Base-by-base conservation (phyloP, 2,888 invertebrate species). In the Autographa gamma region DNA sequence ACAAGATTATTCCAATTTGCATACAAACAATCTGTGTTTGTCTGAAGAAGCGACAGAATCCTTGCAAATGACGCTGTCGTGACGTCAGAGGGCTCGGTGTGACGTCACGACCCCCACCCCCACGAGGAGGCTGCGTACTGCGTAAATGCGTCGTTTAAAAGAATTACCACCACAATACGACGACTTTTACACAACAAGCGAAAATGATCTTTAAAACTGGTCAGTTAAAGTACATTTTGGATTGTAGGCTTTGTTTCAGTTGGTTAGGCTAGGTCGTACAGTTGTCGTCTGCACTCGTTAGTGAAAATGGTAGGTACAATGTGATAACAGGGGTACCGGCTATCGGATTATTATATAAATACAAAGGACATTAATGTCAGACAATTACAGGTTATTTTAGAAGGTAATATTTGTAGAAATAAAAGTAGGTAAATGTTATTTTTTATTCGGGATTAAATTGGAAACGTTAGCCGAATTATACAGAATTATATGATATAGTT, bases 111-210 rank as follows among this genome's bases (percentile, higher is more conserved):
- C 65, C 68, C 69, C 43, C 19, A 69, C 63, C 31, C 69, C 68
- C 64, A 54, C 60, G 67, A 43, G 69, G 58, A 59, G 71, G 74
- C 71, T 85, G 86, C 86, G 87, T 89, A 86, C 84, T 88, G 88
- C 89, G 90, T 88, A 90, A 85, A 82, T 89, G 83, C 85, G 85
- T 82, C 70, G 77, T 73, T 71, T 66, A 62, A 73, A 73, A 78
- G 66, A 63, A 67, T 66, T 52, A 61, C 58, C 56, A 66, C 77
- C 56, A 66, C 77, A 76, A 38, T 66, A 13, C n/a, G 38, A 76
- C 14, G 41, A 63, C 34, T 43, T 11, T 48, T 5, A 58, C 3
- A 9, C 11, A 2, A 5, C 41, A 63, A 56, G 16, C 34, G 3
- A 69, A 34, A 69, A 25, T 38, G 11, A 66, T 70, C 67, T 69